Evolutionary conservation across 2,888 invertebrate species (phyloP).

Genomic region (Tinea pellionella): DNA sequence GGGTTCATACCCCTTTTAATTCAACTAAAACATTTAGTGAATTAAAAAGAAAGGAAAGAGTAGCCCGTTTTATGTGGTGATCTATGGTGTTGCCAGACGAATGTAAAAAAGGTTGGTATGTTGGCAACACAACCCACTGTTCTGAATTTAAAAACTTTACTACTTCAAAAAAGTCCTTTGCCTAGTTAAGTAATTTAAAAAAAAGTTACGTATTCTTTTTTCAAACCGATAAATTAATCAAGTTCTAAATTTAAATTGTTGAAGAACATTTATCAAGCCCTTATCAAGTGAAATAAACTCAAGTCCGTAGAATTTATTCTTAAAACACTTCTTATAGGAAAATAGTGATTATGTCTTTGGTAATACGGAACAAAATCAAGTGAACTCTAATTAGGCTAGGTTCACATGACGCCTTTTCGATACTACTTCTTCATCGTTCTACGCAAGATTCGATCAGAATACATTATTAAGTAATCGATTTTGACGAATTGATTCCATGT

Average conservation of each 20-base stretch:
- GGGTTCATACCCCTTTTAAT: neutral
- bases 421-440: too few relatives aligned
- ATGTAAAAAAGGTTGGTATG: neutral
- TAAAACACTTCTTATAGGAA: neutral
- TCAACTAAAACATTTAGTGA: neutral
- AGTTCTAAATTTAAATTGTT: slow-evolving; percentile 11
- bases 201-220: neutral
- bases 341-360: neutral
- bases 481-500: too few relatives aligned
- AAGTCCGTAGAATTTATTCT: slow-evolving; percentile 8
- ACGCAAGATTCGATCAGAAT: too few relatives aligned
- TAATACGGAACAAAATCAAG: neutral
- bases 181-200: neutral
- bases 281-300: slow-evolving; percentile 12
- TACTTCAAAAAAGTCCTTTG: too few relatives aligned
- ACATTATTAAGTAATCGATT: too few relatives aligned
- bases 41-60: neutral
- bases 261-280: slow-evolving; percentile 7
- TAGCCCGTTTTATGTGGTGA: neutral
- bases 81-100: neutral
- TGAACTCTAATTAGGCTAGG: too few relatives aligned
- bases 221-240: neutral
- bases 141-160: neutral
- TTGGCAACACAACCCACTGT: neutral
- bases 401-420: too few relatives aligned